A percentile compares a stretch with the other conserved stretches of the same genome.
Conservation (phyloP, 2,797 vertebrate genomes). For the Thamnophis elegans region DNA sequence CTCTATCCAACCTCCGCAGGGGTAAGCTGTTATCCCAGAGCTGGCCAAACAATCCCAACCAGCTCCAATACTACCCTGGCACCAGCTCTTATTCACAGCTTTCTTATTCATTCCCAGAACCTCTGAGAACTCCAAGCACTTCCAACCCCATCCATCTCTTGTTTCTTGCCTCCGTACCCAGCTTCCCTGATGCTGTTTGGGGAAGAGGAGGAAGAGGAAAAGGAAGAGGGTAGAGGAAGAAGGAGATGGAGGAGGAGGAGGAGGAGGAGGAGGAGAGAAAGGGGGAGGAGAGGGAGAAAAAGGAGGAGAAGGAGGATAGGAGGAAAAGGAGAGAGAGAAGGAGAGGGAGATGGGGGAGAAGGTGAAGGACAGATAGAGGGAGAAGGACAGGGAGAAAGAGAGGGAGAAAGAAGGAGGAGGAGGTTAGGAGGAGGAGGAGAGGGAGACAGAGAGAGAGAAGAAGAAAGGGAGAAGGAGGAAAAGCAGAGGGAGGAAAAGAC, state of each 20-base stretch:
- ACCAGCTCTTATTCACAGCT: background rate
- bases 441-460: background rate
- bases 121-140: background rate
- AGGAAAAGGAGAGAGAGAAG: no score
- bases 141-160: background rate
- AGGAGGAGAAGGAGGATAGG: no score
- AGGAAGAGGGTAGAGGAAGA: no score
- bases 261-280: background rate
- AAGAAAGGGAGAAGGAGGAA: fast-evolving
- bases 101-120: background rate
- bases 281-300: background rate
- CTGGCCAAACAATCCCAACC: background rate
- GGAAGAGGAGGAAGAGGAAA: background rate
- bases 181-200: background rate
- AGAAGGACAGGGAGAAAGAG: no score
- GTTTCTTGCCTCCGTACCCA: background rate
- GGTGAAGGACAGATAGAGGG: fast-evolving
- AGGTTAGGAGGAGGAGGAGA: background rate
- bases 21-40: background rate
- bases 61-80: background rate
- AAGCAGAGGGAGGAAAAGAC: no score
- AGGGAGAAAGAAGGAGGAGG: no score
- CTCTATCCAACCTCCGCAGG: background rate
- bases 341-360: no score
- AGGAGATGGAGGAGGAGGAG: background rate